These are phyloP conservation scores for Canis aureus DNA, from an alignment of 2,113 vertebrate species.

Conservation along the genomic window DNA sequence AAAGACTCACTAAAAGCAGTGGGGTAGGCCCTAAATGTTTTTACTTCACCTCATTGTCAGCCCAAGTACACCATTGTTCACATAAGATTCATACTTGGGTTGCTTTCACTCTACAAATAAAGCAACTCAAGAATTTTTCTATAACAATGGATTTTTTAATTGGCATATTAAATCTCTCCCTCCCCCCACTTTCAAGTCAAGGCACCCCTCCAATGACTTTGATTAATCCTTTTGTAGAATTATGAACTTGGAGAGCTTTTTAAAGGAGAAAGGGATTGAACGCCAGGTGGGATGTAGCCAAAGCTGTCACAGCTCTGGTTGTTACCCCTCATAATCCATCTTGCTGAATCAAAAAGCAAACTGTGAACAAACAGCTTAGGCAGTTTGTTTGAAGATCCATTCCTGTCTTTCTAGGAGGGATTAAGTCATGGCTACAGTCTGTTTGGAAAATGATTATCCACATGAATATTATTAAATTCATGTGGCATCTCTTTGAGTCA, in stretches of 20 bases:
- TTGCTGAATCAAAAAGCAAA: slow-evolving; percentile 65
- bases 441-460: slow-evolving; percentile 65
- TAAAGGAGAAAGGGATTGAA: slow-evolving; percentile 57
- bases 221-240: slow-evolving; percentile 70
- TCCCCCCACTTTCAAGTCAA: background rate
- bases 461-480: slow-evolving; percentile 66
- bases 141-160: slow-evolving; percentile 68
- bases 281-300: slow-evolving; percentile 43
- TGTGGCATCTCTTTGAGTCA: slow-evolving; percentile 25
- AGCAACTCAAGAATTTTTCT: slow-evolving; percentile 62
- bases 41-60: slow-evolving; percentile 36
- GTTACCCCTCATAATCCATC: slow-evolving; percentile 59
- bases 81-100: slow-evolving; percentile 53
- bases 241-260: slow-evolving; percentile 63
- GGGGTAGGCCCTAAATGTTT: background rate
- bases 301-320: slow-evolving; percentile 54
- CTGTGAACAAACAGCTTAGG: slow-evolving; percentile 63
- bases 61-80: background rate
- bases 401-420: slow-evolving; percentile 61
- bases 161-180: slow-evolving; percentile 63
- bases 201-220: slow-evolving; percentile 67
- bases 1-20: background rate
- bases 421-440: slow-evolving; percentile 47
- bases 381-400: slow-evolving; percentile 49
- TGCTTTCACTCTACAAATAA: slow-evolving; percentile 68